Evolutionary conservation across 1,140 invertebrate genomes (phyloP).

Genomic region (Diachasmimorpha longicaudata): DNA sequence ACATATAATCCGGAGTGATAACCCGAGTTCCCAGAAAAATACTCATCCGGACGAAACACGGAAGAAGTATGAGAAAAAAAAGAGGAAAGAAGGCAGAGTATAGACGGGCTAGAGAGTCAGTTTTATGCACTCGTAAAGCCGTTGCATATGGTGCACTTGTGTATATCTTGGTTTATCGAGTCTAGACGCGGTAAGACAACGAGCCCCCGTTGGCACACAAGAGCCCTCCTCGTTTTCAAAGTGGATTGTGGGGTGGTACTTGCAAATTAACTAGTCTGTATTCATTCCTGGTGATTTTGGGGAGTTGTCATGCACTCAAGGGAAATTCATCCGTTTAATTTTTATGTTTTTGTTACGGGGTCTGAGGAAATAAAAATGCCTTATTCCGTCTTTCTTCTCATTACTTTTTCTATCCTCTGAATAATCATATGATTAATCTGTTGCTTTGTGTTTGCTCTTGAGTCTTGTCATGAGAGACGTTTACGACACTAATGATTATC

Average conservation of each 20-base stretch:
- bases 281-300: background rate
- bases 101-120: conserved; percentile 5
- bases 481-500: no score
- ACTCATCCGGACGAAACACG: background rate
- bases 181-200: conserved; percentile 34
- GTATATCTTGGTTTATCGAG: conserved; percentile 33
- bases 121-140: conserved; percentile 33
- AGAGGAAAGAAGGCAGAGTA: conserved; percentile 4
- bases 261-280: conserved; percentile 7
- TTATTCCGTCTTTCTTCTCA: background rate
- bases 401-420: background rate
- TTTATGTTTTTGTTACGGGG: background rate
- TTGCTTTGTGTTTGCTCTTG: background rate
- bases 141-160: conserved; percentile 31
- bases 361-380: background rate
- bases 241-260: background rate
- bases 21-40: background rate
- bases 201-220: conserved; percentile 21
- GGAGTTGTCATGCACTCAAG: background rate
- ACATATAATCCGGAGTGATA: conserved; percentile 17
- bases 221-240: background rate
- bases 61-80: background rate
- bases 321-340: conserved; percentile 12
- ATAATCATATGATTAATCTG: background rate
- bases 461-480: no score